Evolutionary conservation across 2,113 vertebrate genomes (phyloP).

Genomic region (Conger conger): DNA sequence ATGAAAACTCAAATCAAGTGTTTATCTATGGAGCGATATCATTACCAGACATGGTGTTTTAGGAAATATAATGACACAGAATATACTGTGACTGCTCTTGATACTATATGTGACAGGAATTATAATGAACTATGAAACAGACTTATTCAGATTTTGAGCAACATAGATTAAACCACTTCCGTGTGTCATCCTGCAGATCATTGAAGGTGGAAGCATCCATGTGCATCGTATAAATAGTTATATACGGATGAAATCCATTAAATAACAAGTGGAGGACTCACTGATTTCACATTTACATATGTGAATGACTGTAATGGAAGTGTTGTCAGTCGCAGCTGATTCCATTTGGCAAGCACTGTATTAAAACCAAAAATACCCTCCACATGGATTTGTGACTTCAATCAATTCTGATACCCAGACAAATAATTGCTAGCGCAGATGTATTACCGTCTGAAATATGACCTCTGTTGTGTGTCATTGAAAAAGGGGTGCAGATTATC

Average conservation of each 20-base stretch:
- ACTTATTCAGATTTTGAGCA: neutral
- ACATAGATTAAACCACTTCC: neutral
- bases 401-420: neutral
- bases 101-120: neutral
- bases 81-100: neutral
- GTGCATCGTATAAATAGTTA: too few species aligned
- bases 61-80: neutral
- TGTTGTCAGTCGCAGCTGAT: neutral
- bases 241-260: neutral
- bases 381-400: neutral
- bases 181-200: neutral
- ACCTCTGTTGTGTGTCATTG: slow-evolving; percentile 49
- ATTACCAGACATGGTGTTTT: neutral
- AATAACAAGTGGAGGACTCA: neutral
- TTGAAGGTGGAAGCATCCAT: neutral
- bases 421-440: neutral
- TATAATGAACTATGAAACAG: neutral
- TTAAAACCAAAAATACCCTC: neutral
- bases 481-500: slow-evolving; percentile 56
- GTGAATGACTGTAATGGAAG: neutral
- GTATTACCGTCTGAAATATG: slow-evolving; percentile 45
- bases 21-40: neutral
- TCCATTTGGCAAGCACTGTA: neutral
- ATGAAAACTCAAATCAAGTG: neutral
- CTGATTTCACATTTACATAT: neutral